A percentile compares a stretch with the other conserved stretches of the same genome.
Conservation (phyloP, 2,113 vertebrate species). For the Notiomystis cincta region DNA sequence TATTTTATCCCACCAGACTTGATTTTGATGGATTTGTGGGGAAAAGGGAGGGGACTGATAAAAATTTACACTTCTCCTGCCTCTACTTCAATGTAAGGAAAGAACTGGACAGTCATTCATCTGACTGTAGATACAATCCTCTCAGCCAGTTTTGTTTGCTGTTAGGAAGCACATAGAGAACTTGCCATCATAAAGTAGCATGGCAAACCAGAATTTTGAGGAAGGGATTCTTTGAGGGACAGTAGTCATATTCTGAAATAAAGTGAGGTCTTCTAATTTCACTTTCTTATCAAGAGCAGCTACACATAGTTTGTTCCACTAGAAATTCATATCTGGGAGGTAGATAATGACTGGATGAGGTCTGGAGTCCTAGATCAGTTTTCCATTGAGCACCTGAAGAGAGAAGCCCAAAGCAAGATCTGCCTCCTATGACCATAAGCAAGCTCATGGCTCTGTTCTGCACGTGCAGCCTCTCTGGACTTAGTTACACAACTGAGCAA, state of each 20-base stretch:
- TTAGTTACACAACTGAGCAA: background rate
- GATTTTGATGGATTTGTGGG: background rate
- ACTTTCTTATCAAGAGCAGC: background rate
- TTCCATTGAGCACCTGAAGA: background rate
- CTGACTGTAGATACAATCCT: background rate
- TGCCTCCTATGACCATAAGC: background rate
- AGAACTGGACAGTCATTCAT: background rate
- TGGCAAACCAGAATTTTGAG: background rate
- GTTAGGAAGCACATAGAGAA: background rate
- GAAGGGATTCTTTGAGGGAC: background rate
- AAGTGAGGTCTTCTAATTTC: background rate
- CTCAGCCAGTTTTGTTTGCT: background rate
- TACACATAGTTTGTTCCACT: background rate
- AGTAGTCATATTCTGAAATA: background rate
- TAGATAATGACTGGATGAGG: background rate
- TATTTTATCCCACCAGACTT: background rate
- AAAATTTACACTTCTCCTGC: background rate
- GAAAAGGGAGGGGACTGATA: background rate
- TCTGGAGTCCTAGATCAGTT: background rate
- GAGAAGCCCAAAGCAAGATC: background rate
- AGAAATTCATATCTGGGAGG: accelerated
- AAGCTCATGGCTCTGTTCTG: background rate
- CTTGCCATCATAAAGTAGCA: background rate
- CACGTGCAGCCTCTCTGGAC: background rate
- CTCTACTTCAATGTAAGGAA: background rate